Base-by-base conservation (phyloP, 2,888 invertebrate species). In the Hipparchia semele region DNA sequence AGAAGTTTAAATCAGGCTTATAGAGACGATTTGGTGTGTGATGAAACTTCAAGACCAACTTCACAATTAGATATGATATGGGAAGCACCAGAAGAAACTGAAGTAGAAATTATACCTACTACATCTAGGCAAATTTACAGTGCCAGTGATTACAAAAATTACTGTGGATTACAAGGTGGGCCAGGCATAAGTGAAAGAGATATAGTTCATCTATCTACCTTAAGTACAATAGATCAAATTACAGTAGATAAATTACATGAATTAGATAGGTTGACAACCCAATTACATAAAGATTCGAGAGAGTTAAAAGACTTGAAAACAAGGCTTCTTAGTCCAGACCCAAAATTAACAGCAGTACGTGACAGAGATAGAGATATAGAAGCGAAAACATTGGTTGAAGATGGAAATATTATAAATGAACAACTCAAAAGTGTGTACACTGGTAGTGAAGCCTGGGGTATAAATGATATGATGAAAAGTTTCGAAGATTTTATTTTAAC, bases 1-100 rank as follows among this genome's bases (percentile, higher is more conserved):
- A 96, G 97, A 80, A 98, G 97, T 84, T 92, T 98, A 65, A 98
- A 98, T 90, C 97, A 97, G 89, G 97, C 97, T 59, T 98, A 98
- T 87, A 94, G 98, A 70, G 97, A 98, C 79, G 97, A 97, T 83
- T 91, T 96, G 73, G 96, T 96, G 49, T 95, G 94, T 78, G 95
- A 94, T 81, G 94, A 95, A 90, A 92, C 94, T 23, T 95, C 96
- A 23, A 94, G 96, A 76, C 96, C 96, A 72, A 92, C 95, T 76
- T 96, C 96, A 68, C 97, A 97, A 80, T 90, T 98, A 78, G 97
- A 96, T 76, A 97, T 98, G 96, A 98, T 98, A 80, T 97, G 97
- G 96, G 97, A 97, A 87, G 97, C 97, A 80, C 96, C 96, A 10
- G 97, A 97, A 87, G 97, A 97, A 80, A 89, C 91, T 46, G 96